Evolutionary conservation across 2,113 vertebrate species (phyloP).

Genomic region (Cichladusa arquata): DNA sequence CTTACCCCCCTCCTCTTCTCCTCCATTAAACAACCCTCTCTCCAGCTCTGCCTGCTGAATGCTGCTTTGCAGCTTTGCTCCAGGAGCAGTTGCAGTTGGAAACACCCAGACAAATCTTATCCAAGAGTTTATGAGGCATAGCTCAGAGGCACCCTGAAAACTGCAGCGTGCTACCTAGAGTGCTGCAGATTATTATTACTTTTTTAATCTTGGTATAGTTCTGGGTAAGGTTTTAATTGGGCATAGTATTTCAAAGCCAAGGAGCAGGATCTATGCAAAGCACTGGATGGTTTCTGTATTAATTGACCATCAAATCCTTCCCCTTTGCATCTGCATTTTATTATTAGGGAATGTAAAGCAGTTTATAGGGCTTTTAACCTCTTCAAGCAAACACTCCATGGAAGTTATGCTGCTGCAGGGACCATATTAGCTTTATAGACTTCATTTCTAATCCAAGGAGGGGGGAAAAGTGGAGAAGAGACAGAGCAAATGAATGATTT

Average conservation of each 20-base stretch:
- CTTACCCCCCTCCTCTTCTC: slow-evolving; percentile 12
- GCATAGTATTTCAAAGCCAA: slow-evolving; percentile 78
- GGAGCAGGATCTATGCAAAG: slow-evolving; percentile 62
- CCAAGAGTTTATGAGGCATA: slow-evolving; percentile 68
- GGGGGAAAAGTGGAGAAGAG: not conserved
- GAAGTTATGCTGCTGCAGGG: slow-evolving; percentile 72
- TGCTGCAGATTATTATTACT: slow-evolving; percentile 56
- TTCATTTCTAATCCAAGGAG: slow-evolving; percentile 55
- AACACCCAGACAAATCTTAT: slow-evolving; percentile 44
- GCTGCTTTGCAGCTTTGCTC: not conserved
- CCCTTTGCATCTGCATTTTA: slow-evolving; percentile 82
- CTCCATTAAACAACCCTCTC: slow-evolving; percentile 9
- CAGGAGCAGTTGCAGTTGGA: slow-evolving; percentile 51
- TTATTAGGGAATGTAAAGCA: slow-evolving; percentile 79
- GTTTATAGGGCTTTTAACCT: slow-evolving; percentile 80
- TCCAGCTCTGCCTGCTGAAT: slow-evolving; percentile 22
- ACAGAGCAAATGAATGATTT: slow-evolving; percentile 2
- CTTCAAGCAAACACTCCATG: slow-evolving; percentile 77
- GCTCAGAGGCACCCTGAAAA: slow-evolving; percentile 64
- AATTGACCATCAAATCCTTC: slow-evolving; percentile 89
- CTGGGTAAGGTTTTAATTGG: slow-evolving; percentile 56
- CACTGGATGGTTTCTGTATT: slow-evolving; percentile 81
- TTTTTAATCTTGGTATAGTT: not conserved
- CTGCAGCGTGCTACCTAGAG: slow-evolving; percentile 58
- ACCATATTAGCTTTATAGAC: slow-evolving; percentile 69